Evolutionary conservation across 2,113 vertebrate species (phyloP).

Genomic region (Beaufortia kweichowensis): DNA sequence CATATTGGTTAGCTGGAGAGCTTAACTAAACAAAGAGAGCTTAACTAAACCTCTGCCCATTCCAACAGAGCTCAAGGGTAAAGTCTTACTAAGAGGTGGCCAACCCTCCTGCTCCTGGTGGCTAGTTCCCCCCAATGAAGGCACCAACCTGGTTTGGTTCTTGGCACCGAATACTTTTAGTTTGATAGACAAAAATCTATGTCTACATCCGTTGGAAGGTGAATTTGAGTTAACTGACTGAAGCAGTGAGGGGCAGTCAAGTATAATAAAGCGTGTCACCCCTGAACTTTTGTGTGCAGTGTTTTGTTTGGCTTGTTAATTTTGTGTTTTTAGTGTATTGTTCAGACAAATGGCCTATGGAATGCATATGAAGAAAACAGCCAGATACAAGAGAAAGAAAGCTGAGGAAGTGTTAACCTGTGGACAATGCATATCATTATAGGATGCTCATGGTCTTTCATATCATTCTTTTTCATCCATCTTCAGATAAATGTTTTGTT

Average conservation of each 20-base stretch:
- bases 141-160: no score
- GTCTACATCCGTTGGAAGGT: background rate
- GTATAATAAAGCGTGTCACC: slow-evolving; percentile 30
- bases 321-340: slow-evolving; percentile 55
- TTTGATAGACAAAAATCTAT: background rate
- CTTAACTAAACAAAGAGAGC: slow-evolving; percentile 63
- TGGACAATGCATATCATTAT: slow-evolving; percentile 50
- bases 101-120: slow-evolving; percentile 42
- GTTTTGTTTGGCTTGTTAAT: slow-evolving; percentile 37
- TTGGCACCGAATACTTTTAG: no score
- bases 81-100: slow-evolving; percentile 17
- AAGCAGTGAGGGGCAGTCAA: background rate
- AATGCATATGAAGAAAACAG: slow-evolving; percentile 69
- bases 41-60: slow-evolving; percentile 75
- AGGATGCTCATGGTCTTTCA: background rate
- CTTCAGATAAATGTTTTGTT: background rate
- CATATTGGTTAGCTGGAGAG: slow-evolving; percentile 77
- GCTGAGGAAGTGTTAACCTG: slow-evolving; percentile 61
- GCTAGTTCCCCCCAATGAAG: background rate
- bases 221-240: background rate
- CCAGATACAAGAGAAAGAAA: slow-evolving; percentile 68
- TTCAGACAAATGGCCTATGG: slow-evolving; percentile 67
- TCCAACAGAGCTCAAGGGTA: slow-evolving; percentile 67
- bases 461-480: background rate
- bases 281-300: slow-evolving; percentile 6